Evolutionary conservation across 2,888 invertebrate species (phyloP), one percentile per base, ranked within the genome.

Genomic region (Watsonalla binaria): DNA sequence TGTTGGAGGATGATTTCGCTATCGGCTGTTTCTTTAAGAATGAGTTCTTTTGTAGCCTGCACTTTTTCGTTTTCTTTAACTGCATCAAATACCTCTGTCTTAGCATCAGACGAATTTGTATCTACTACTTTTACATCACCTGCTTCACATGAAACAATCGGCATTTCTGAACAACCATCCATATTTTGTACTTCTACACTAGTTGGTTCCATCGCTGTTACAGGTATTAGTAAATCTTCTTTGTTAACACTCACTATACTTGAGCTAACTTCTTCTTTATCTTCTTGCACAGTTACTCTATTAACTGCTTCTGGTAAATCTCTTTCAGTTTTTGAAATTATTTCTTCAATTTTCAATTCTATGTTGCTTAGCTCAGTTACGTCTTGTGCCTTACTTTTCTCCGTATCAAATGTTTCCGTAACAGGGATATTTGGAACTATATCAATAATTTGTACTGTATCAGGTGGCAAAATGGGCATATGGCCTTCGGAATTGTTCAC

Each of bases 391-490:
- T 42, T 42, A 42, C 8, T 11, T 5, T 42, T 5, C 11, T 1
- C 11, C 11, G 11, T 42, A 42, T 5, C 11, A 37, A 7, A 1
- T 11, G 8, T 11, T 11, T 42, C 11, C 5, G 9, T 42, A 11
- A 11, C 11, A 42, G 56, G 53, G 55, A 53, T 54, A 55, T 55
- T 46, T 51, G 59, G 59, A 62, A 70, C 58, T 57, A 70, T 70
- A 78, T 59, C 62, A 61, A 64, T 72, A 75, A 66, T 86, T 87
- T 87, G 86, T 86, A 86, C 86, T 85, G 63, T 74, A 70, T 80
- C 83, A 86, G 84, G 80, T 76, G 76, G 72, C 73, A 73, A 71
- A 62, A 65, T 60, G 61, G 58, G 56, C 58, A 62, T 66, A 52
- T 66, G 59, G 60, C 68, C 58, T 46, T 62, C 56, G 60, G 51